Percentiles rank a stretch among this genome's conserved stretches.
These are phyloP conservation scores for Cryptotis parvus DNA, from an alignment of 2,113 vertebrate species.

Conservation along the genomic window DNA sequence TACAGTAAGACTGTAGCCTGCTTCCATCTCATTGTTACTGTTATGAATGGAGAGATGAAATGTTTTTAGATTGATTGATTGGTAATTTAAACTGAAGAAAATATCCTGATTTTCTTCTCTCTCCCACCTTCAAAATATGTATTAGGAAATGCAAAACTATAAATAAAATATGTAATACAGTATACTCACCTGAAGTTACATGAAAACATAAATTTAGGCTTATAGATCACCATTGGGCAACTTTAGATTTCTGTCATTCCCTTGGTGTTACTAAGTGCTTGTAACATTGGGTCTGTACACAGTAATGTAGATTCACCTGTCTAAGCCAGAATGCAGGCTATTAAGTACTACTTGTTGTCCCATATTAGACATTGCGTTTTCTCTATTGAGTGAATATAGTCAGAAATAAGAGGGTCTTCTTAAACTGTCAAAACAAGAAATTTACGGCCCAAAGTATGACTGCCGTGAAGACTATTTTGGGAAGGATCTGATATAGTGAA, in stretches of 20 bases:
- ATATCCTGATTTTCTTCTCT: neutral
- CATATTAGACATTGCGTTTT: conserved; percentile 36
- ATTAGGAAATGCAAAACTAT: neutral
- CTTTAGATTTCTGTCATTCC: neutral
- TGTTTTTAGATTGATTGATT: neutral
- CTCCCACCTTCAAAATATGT: conserved; percentile 15
- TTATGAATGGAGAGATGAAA: neutral
- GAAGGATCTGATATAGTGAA: no score
- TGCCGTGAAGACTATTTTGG: no score
- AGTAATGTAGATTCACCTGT: neutral
- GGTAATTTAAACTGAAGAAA: conserved; percentile 40
- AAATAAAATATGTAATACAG: neutral
- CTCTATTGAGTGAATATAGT: conserved; percentile 15
- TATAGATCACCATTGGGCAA: neutral
- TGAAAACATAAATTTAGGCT: neutral
- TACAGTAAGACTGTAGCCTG: neutral
- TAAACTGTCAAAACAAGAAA: no score
- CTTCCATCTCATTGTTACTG: neutral
- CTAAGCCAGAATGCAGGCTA: neutral
- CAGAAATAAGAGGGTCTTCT: no score
- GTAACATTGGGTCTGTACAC: neutral
- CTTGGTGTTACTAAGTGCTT: neutral
- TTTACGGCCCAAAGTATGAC: no score
- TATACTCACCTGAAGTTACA: neutral
- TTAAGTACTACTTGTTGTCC: neutral